Evolutionary conservation across 2,113 vertebrate species (phyloP).

Genomic region (Catharus minimus): DNA sequence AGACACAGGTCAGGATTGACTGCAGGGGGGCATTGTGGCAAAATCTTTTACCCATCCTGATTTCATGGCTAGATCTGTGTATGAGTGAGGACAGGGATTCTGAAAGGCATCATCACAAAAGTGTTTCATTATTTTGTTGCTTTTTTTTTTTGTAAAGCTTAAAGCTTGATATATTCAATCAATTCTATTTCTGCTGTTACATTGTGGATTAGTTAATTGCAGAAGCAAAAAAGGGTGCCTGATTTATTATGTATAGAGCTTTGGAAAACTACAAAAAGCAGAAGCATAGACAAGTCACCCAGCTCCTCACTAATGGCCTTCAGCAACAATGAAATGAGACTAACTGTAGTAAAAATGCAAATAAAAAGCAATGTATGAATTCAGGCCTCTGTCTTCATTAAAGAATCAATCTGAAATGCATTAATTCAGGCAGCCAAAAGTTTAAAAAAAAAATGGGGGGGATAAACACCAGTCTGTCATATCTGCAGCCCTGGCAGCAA

Average conservation of each 20-base stretch:
- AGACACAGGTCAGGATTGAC: not conserved
- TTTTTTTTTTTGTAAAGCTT: not conserved
- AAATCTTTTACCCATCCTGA: not conserved
- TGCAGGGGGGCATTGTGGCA: not conserved
- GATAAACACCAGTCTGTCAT: not conserved
- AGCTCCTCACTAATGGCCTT: constrained; percentile 27
- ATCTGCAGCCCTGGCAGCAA: not conserved
- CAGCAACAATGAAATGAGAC: not conserved
- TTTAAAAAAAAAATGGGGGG: not conserved
- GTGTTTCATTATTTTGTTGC: not conserved
- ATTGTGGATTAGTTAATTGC: constrained; percentile 9
- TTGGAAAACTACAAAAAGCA: constrained; percentile 23
- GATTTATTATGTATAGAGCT: constrained; percentile 41
- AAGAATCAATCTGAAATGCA: not conserved
- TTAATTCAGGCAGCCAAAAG: not conserved
- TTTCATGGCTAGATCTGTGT: not conserved
- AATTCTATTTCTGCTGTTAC: not conserved
- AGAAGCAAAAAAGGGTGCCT: not conserved
- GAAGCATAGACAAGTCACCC: not conserved
- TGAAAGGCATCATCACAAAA: not conserved
- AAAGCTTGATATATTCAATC: not conserved
- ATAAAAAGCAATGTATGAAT: constrained; percentile 5
- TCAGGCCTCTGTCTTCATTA: constrained; percentile 25
- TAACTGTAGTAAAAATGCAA: constrained; percentile 52
- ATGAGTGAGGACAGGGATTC: not conserved